Percentiles rank a stretch among this genome's conserved stretches.
These are phyloP conservation scores for Ochropleura leucogaster DNA, from an alignment of 2,888 invertebrate species.

Conservation along the genomic window DNA sequence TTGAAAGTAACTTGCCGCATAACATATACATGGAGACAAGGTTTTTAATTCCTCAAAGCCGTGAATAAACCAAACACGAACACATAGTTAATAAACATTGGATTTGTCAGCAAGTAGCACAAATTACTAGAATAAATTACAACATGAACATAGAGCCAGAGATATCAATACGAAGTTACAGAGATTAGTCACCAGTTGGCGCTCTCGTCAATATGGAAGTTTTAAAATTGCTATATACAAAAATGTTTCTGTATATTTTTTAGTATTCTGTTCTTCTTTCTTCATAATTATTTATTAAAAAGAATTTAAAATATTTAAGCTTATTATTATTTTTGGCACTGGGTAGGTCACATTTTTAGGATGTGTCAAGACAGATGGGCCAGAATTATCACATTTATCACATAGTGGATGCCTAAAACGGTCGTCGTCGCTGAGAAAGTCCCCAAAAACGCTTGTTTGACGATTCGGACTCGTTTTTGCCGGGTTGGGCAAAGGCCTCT, in stretches of 20 bases:
- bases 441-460: too few relatives aligned
- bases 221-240: slow-evolving; percentile 49
- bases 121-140: slow-evolving; percentile 85
- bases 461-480: too few relatives aligned
- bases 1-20: slow-evolving; percentile 86
- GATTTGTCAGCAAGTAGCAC: slow-evolving; percentile 83
- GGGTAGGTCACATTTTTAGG: too few relatives aligned
- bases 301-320: too few relatives aligned
- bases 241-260: slow-evolving; percentile 24
- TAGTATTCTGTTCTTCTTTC: too few relatives aligned
- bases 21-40: slow-evolving; percentile 85
- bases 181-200: slow-evolving; percentile 84
- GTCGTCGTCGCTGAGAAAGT: too few relatives aligned
- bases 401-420: too few relatives aligned
- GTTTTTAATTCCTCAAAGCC: slow-evolving; percentile 76
- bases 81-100: slow-evolving; percentile 83
- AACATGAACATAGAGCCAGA: slow-evolving; percentile 85
- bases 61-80: slow-evolving; percentile 80
- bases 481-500: too few relatives aligned
- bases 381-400: too few relatives aligned
- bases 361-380: too few relatives aligned
- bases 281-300: background rate
- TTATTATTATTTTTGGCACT: too few relatives aligned
- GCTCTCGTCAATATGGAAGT: slow-evolving; percentile 68
- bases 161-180: slow-evolving; percentile 89